These are phyloP conservation scores for Nemoura dubitans DNA, from an alignment of 2,888 invertebrate species.

Conservation along the genomic window DNA sequence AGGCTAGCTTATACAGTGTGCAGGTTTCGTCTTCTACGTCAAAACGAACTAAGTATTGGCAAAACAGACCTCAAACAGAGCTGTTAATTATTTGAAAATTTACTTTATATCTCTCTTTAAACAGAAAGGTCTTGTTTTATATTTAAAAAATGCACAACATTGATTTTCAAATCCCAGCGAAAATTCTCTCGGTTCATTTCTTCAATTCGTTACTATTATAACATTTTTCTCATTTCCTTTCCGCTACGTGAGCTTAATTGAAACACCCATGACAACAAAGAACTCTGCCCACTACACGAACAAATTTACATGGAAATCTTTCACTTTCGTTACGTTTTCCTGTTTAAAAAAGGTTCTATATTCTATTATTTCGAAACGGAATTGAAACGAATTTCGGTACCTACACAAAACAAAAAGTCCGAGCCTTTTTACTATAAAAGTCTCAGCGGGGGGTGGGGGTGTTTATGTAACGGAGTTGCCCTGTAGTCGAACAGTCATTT, in stretches of 20 bases:
- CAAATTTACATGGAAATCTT: not conserved
- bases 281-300: not conserved
- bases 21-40: too few species aligned
- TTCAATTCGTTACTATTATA: not conserved
- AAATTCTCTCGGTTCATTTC: not conserved
- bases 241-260: not conserved
- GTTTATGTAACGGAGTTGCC: not conserved
- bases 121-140: too few species aligned
- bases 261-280: not conserved
- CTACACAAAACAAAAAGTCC: not conserved
- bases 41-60: too few species aligned
- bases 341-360: too few species aligned
- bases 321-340: not conserved
- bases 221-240: not conserved
- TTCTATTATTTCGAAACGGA: not conserved
- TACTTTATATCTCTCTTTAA: too few species aligned
- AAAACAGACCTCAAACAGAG: too few species aligned
- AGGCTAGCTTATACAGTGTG: too few species aligned
- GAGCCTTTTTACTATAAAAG: not conserved
- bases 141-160: too few species aligned
- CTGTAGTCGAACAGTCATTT: not conserved
- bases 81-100: too few species aligned
- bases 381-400: not conserved
- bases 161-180: not conserved
- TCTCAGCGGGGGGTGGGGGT: not conserved